These are phyloP conservation scores for Anthopleura xanthogrammica DNA, from an alignment of 92 coral and sea anemone species.

Conservation along the genomic window DNA sequence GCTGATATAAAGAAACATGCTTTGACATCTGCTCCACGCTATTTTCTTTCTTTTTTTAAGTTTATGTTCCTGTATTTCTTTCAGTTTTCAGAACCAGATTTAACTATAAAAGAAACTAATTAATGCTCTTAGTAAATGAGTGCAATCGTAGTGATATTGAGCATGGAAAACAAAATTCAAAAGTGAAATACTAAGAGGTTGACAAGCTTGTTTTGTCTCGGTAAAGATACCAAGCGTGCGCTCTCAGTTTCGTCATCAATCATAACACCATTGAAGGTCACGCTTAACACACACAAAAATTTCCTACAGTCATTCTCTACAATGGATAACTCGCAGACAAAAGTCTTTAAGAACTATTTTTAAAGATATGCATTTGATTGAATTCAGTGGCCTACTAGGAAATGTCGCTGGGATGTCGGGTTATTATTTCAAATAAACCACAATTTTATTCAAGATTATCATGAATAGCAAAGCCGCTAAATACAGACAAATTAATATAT, in stretches of 20 bases:
- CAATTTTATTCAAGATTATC: neutral
- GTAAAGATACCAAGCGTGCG: neutral
- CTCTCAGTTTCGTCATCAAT: neutral
- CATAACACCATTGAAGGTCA: neutral
- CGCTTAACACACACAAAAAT: neutral
- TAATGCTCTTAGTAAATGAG: neutral
- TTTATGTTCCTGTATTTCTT: neutral
- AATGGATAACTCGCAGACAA: neutral
- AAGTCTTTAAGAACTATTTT: neutral
- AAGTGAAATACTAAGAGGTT: neutral
- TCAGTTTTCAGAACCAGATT: neutral
- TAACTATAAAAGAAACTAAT: neutral
- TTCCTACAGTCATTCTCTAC: neutral
- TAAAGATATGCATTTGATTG: neutral
- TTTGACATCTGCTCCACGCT: neutral
- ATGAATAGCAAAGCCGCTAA: neutral
- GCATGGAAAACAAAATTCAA: neutral
- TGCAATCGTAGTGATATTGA: neutral
- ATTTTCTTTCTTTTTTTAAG: neutral
- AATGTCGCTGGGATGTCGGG: neutral
- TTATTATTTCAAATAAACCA: neutral
- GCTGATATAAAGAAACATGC: slow-evolving; percentile 5
- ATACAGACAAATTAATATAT: neutral
- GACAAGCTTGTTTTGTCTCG: neutral
- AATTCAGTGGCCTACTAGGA: neutral